These are phyloP conservation scores for Podiceps cristatus DNA, from an alignment of 2,113 vertebrate species.

Conservation along the genomic window DNA sequence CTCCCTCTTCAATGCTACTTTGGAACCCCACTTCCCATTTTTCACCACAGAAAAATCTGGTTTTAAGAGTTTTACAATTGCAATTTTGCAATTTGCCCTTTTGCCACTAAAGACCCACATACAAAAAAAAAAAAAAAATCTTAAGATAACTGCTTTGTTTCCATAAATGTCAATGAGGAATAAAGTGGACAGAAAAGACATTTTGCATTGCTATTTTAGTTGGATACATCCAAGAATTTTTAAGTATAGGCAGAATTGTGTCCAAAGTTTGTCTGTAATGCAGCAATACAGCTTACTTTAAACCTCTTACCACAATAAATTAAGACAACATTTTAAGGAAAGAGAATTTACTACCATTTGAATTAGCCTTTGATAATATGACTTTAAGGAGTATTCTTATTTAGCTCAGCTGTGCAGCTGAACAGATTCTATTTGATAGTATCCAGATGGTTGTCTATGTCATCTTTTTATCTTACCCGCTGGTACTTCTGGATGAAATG, in stretches of 20 bases:
- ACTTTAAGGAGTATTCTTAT: background rate
- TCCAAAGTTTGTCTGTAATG: background rate
- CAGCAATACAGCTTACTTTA: background rate
- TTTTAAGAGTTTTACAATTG: background rate
- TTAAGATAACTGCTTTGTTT: background rate
- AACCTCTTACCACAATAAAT: background rate
- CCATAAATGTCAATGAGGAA: background rate
- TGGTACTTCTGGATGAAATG: constrained; percentile 3
- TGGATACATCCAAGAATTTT: background rate
- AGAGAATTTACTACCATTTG: background rate
- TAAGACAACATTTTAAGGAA: background rate
- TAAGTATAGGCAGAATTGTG: background rate
- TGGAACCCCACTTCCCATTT: background rate
- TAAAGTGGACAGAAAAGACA: background rate
- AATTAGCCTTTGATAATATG: background rate
- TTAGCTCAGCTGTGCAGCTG: background rate
- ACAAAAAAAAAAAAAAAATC: background rate
- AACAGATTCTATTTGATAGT: background rate
- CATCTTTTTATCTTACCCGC: background rate
- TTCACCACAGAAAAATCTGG: background rate
- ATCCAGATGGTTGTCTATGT: background rate
- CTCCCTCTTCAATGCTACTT: background rate
- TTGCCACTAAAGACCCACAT: background rate
- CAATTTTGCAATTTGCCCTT: background rate
- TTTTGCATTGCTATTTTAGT: background rate